phyloP scores from a whole-genome alignment of 2,888 invertebrate genomes.

The Hyposoter dolosus region DNA sequence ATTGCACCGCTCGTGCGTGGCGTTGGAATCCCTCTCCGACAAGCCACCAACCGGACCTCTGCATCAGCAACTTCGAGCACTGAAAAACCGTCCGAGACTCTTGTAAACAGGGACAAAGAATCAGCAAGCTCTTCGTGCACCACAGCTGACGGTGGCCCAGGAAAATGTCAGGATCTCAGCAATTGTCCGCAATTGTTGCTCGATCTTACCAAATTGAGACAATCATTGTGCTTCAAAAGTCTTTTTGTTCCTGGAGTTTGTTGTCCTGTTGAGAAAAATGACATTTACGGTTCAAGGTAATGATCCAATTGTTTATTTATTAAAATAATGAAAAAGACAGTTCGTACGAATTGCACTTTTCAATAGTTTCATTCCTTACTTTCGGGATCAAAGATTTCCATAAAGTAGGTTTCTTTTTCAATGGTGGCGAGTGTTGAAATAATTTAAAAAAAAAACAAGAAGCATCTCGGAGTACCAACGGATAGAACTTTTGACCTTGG shows the following conservation, averaged over 20 bases:
- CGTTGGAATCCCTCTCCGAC: constrained; percentile 82
- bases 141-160: constrained; percentile 92
- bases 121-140: constrained; percentile 89
- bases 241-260: constrained; percentile 97
- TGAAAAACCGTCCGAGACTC: constrained; percentile 83
- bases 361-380: too few relatives aligned
- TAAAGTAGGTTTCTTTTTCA: too few relatives aligned
- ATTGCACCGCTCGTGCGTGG: constrained; percentile 90
- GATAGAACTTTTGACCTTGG: too few relatives aligned
- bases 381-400: too few relatives aligned
- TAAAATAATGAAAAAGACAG: neutral
- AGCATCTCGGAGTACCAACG: too few relatives aligned
- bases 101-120: constrained; percentile 84
- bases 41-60: constrained; percentile 62
- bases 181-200: constrained; percentile 94
- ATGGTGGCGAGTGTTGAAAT: too few relatives aligned
- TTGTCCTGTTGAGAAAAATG: constrained; percentile 87
- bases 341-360: neutral
- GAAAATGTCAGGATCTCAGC: constrained; percentile 94
- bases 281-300: constrained; percentile 65
- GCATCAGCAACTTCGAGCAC: constrained; percentile 68
- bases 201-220: constrained; percentile 92
- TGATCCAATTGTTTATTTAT: neutral
- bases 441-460: too few relatives aligned
- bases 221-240: constrained; percentile 96